Evolutionary conservation across 2,888 invertebrate species (phyloP).

Genomic region (Epinotia demarniana): DNA sequence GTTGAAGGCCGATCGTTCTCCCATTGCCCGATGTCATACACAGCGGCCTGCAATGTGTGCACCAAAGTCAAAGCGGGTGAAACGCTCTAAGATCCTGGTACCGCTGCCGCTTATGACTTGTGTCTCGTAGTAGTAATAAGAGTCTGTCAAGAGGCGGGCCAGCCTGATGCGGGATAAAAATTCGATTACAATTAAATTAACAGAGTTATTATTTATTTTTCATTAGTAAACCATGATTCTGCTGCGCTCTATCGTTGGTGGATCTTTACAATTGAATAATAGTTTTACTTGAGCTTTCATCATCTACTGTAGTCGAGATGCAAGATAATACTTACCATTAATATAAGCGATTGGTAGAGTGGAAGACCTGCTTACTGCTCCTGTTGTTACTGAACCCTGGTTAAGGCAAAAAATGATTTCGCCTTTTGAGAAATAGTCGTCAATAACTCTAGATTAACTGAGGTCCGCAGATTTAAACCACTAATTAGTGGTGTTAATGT

Average conservation of each 20-base stretch:
- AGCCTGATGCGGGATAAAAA: constrained; percentile 79
- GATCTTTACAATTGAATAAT: constrained; percentile 42
- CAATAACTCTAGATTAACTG: background rate
- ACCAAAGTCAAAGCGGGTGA: background rate
- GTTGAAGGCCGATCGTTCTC: too few species aligned
- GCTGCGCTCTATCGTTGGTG: constrained; percentile 47
- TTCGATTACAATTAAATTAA: constrained; percentile 84
- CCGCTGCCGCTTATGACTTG: constrained; percentile 56
- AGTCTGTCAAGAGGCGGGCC: constrained; percentile 70
- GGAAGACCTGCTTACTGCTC: constrained; percentile 4
- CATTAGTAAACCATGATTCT: constrained; percentile 67
- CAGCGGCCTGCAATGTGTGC: background rate
- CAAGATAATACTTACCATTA: constrained; percentile 4
- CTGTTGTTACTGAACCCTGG: background rate
- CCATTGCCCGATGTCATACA: too few species aligned
- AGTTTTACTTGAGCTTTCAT: constrained; percentile 30
- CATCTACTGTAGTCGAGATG: constrained; percentile 5
- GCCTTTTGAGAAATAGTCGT: background rate
- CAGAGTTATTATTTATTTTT: constrained; percentile 77
- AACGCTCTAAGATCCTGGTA: background rate
- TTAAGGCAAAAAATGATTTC: background rate
- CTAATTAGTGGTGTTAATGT: background rate
- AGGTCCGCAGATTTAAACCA: too few species aligned
- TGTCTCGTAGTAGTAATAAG: constrained; percentile 55
- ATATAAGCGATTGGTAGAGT: background rate